These are phyloP conservation scores for Arizona elegans DNA, from an alignment of 2,113 vertebrate species.

Conservation along the genomic window DNA sequence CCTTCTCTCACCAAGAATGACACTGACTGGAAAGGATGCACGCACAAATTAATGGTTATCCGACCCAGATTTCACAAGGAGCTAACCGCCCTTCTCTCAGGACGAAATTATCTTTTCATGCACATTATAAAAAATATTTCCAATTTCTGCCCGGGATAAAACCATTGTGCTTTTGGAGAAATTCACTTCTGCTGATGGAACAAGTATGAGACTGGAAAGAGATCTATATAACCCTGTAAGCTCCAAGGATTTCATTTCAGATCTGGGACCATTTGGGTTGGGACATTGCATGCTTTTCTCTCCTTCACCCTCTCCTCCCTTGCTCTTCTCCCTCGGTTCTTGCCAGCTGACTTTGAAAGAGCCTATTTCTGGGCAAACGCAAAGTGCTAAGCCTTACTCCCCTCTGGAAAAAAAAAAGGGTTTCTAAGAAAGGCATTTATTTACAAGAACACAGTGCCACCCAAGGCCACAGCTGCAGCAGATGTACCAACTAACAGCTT, in stretches of 20 bases:
- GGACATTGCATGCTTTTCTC: background rate
- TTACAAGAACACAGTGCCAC: constrained; percentile 43
- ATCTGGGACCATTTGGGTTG: background rate
- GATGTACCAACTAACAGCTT: constrained; percentile 49
- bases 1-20: background rate
- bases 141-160: background rate
- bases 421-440: constrained; percentile 60
- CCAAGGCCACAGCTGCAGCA: constrained; percentile 39
- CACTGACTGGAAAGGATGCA: background rate
- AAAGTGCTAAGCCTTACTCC: constrained; percentile 19
- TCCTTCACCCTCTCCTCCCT: too few species aligned
- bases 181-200: background rate
- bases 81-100: background rate
- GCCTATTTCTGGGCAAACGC: constrained; percentile 8
- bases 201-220: background rate
- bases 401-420: constrained; percentile 27
- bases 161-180: background rate
- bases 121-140: background rate
- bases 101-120: background rate
- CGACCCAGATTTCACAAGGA: background rate
- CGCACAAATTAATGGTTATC: background rate
- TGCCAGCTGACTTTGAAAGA: background rate
- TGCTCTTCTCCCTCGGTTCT: background rate
- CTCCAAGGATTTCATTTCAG: background rate
- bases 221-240: background rate